Evolutionary conservation across 2,797 vertebrate species (phyloP), one percentile per base, ranked within the genome.

Genomic region (Corythornis leucogaster): DNA sequence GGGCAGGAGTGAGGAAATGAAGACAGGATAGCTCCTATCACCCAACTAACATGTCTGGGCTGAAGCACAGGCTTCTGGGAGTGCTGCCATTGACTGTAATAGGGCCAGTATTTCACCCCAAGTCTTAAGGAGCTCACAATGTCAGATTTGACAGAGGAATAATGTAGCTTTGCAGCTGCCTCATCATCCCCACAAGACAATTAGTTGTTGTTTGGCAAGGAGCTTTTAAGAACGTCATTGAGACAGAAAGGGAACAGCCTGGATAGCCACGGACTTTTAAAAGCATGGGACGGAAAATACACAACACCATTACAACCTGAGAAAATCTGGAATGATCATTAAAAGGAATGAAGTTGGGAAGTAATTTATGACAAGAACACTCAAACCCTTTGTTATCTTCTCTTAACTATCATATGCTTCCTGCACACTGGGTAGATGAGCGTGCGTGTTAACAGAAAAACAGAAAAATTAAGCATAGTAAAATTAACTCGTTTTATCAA

Each of bases 401-500:
- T 81, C 95, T 96, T 97, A 95, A 95, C 94, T 74, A 59, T 96
- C 96, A 85, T 85, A 91, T 1, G 28, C 95, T 97, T 97, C 97
- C 96, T 97, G 95, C 92, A 90, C 22, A 46, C 81, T 55, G 85
- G 78, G 86, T 95, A 75, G 93, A 93, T 81, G 91, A 94, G 83
- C 95, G 90, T 80, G 80, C 80, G 73, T 66, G 81, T 95, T 97
- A 95, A 94, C 87, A 82, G 74, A 83, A 89, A 91, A 85, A 80
- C 93, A 92, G 94, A 95, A 96, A 95, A 95, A 90, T 91, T 94
- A 96, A 96, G 84, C 94, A 87, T 55, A 94, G 95, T 94, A 96
- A 97, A 97, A 97, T 97, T 95, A 97, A 97, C 96, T 97, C 18
- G 8, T 98, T 97, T 97, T 96, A 98, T 97, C 97, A 97, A 96